phyloP scores from a whole-genome alignment of 1,140 invertebrate genomes.

The Drosophila erecta region DNA sequence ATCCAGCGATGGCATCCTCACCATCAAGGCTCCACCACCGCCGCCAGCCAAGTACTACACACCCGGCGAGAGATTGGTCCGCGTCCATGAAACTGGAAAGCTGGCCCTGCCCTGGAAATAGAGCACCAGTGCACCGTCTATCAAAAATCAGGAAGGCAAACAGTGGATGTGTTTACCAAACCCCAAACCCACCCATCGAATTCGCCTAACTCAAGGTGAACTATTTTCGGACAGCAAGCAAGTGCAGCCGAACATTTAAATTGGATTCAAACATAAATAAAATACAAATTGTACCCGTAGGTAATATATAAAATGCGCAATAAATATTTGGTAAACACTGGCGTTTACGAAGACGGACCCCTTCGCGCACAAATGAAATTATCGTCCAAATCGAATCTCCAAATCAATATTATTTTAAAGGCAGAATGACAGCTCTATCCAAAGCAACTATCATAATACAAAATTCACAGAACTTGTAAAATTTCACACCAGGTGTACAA shows the following conservation, averaged over 20 bases:
- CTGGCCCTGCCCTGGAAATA: slow-evolving; percentile 79
- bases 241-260: slow-evolving; percentile 50
- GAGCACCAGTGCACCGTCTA: background rate
- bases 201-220: slow-evolving; percentile 64
- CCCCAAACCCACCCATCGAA: background rate
- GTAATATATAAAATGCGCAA: slow-evolving; percentile 68
- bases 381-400: background rate
- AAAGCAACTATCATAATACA: background rate
- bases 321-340: slow-evolving; percentile 50
- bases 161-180: slow-evolving; percentile 1
- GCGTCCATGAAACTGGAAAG: slow-evolving; percentile 76
- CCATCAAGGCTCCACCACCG: slow-evolving; percentile 88
- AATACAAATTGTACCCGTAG: slow-evolving; percentile 40
- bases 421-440: too few relatives aligned
- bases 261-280: slow-evolving; percentile 57
- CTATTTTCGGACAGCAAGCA: slow-evolving; percentile 64
- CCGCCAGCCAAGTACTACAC: slow-evolving; percentile 73
- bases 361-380: slow-evolving; percentile 25
- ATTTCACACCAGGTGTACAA: slow-evolving; percentile 30
- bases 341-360: background rate
- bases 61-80: slow-evolving; percentile 65
- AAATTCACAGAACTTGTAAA: background rate
- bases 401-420: too few relatives aligned
- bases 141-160: background rate
- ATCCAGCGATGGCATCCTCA: slow-evolving; percentile 91